Conservation (phyloP, 37 sponge, comb jelly and placozoan species). For the Axinella damicornis region DNA sequence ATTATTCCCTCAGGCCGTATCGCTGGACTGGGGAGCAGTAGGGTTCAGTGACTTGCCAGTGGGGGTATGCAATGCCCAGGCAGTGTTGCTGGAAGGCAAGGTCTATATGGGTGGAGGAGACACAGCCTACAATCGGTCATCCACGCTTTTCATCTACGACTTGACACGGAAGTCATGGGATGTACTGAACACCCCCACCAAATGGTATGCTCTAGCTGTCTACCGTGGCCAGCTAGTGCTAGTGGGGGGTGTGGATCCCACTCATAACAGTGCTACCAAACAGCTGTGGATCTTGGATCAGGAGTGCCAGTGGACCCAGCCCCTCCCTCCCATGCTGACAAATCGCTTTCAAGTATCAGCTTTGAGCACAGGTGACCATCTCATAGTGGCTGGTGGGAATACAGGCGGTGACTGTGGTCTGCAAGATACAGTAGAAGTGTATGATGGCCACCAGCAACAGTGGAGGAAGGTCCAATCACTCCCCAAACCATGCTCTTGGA, state of each 20-base stretch:
- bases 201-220: slow-evolving; percentile 1
- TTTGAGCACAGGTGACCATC: neutral
- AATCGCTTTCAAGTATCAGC: slow-evolving; percentile 9
- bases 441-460: neutral
- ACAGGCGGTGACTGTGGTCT: neutral
- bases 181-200: neutral
- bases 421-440: slow-evolving; percentile 9
- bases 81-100: neutral
- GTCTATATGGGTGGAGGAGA: slow-evolving; percentile 27
- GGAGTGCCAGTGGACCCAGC: neutral
- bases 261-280: neutral
- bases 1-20: too few relatives aligned
- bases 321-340: slow-evolving; percentile 28
- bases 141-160: neutral
- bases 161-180: neutral
- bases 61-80: slow-evolving; percentile 14
- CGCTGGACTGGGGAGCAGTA: slow-evolving; percentile 1
- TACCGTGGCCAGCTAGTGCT: slow-evolving; percentile 4
- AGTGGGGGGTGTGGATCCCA: slow-evolving; percentile 12
- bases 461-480: slow-evolving; percentile 13
- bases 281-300: neutral
- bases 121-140: neutral
- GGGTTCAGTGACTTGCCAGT: neutral
- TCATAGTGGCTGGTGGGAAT: slow-evolving; percentile 36
- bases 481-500: slow-evolving; percentile 11